phyloP scores from a whole-genome alignment of 2,888 invertebrate genomes.

The Agriopis marginaria region DNA sequence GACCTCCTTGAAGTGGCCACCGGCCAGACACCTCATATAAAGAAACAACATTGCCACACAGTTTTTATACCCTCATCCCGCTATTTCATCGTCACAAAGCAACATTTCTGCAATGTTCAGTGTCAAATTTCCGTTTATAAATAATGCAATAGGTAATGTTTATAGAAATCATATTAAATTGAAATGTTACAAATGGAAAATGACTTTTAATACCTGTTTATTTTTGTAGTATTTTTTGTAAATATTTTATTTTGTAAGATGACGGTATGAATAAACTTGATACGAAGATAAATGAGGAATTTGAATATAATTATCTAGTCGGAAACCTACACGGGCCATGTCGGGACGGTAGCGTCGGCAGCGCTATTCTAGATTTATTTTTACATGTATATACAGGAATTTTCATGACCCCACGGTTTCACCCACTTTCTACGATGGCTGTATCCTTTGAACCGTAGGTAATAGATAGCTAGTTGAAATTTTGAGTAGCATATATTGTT shows the following conservation, averaged over 20 bases:
- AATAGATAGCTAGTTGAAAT: too few relatives aligned
- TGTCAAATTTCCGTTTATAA: constrained; percentile 74
- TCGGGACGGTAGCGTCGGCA: neutral
- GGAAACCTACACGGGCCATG: neutral
- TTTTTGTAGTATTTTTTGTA: constrained; percentile 57
- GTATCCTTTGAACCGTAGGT: too few relatives aligned
- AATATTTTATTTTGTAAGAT: constrained; percentile 49
- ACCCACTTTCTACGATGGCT: too few relatives aligned
- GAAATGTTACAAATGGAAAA: constrained; percentile 81
- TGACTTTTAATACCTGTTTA: constrained; percentile 75
- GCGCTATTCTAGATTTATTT: neutral
- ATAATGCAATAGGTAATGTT: constrained; percentile 83
- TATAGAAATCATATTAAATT: constrained; percentile 84
- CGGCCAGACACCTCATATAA: constrained; percentile 56
- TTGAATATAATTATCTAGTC: constrained; percentile 49
- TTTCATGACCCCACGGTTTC: too few relatives aligned
- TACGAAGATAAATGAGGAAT: constrained; percentile 57
- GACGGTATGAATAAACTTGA: constrained; percentile 71
- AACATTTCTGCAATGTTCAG: constrained; percentile 67
- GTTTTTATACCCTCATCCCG: constrained; percentile 65
- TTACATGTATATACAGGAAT: too few relatives aligned
- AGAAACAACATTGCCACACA: constrained; percentile 50
- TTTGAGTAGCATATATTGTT: too few relatives aligned
- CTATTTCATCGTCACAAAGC: constrained; percentile 46
- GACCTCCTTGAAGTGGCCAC: constrained; percentile 58